Conservation (phyloP, 2,797 vertebrate genomes). For the Danio choprae region DNA sequence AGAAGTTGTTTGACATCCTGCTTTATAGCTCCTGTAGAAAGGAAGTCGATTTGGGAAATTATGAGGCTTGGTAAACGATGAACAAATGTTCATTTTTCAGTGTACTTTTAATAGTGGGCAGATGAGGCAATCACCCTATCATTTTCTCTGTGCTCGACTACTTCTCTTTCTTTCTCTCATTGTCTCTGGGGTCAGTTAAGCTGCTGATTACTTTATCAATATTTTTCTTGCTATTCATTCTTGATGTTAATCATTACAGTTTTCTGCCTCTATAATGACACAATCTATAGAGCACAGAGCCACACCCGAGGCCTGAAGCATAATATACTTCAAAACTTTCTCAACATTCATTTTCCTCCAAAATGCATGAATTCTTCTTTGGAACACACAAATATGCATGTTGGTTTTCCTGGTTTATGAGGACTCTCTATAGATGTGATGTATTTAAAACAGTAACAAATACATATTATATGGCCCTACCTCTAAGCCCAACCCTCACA, state of each 20-base stretch:
- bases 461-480: no score
- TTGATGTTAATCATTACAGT: conserved; percentile 24
- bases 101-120: background rate
- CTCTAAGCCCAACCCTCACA: no score
- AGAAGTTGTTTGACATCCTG: background rate
- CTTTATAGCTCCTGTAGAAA: background rate
- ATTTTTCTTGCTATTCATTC: conserved; percentile 4
- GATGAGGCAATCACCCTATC: conserved; percentile 18
- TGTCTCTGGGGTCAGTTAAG: conserved; percentile 1
- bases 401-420: no score
- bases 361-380: no score
- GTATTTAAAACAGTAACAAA: no score
- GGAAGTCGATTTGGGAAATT: conserved; percentile 10
- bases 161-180: conserved; percentile 19
- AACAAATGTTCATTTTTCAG: background rate
- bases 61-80: background rate
- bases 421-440: no score
- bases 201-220: conserved; percentile 32
- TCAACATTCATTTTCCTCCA: no score
- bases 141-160: background rate
- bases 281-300: conserved; percentile 5
- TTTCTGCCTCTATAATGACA: conserved; percentile 10
- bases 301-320: background rate
- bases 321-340: background rate
- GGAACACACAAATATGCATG: no score